phyloP scores from a whole-genome alignment of 2,797 vertebrate species.

The Myotis daubentonii region DNA sequence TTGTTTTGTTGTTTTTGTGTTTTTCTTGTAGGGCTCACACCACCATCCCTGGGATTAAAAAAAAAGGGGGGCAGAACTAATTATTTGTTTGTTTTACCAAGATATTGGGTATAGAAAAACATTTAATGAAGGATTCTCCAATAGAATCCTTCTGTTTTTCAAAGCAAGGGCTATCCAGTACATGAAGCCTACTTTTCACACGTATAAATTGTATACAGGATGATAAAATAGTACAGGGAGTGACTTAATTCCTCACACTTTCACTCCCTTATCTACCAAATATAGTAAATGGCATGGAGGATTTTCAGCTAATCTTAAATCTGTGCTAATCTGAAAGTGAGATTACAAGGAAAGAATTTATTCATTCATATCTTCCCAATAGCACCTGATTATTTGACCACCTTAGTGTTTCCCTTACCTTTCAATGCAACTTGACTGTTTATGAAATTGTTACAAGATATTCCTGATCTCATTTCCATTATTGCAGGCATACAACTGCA shows the following conservation, averaged over 20 bases:
- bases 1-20: neutral
- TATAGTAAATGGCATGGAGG: neutral
- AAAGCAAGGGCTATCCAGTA: neutral
- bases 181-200: neutral
- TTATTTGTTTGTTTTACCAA: slow-evolving; percentile 8
- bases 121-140: neutral
- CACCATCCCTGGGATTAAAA: neutral
- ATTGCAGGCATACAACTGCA: neutral
- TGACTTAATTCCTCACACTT: neutral
- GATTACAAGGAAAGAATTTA: neutral
- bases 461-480: neutral
- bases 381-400: neutral
- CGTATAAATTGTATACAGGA: neutral
- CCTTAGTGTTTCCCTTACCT: neutral
- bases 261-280: slow-evolving; percentile 4
- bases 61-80: neutral
- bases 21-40: neutral
- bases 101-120: neutral
- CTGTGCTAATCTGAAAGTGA: neutral
- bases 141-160: neutral
- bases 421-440: neutral
- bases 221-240: neutral
- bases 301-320: neutral
- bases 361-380: neutral
- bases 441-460: slow-evolving; percentile 14